Conservation (phyloP, 53 echinoderm and acorn worm genomes). For the Holothuria scabra region DNA sequence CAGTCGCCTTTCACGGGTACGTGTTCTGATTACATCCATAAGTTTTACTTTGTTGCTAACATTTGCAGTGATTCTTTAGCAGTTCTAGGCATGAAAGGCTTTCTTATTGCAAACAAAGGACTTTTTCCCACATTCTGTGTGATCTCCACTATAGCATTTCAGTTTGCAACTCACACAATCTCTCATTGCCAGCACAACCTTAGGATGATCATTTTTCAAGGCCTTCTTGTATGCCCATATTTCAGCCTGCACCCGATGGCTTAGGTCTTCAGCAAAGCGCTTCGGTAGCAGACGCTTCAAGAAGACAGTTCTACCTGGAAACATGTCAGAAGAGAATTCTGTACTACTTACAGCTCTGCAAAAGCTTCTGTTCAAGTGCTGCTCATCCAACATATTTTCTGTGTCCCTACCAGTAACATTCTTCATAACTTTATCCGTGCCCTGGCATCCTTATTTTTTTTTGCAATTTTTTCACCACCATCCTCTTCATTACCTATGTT, state of each 20-base stretch:
- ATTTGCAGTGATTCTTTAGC: not conserved
- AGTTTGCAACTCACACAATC: not conserved
- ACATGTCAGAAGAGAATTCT: not conserved
- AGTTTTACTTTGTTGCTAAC: not conserved
- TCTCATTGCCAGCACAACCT: not conserved
- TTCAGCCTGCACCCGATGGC: not conserved
- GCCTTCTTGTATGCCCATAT: not conserved
- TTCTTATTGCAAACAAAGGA: slow-evolving; percentile 2
- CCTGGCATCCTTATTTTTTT: slow-evolving; percentile 22
- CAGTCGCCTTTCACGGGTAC: not conserved
- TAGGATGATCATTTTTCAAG: not conserved
- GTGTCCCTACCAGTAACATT: not conserved
- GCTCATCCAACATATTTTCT: not conserved
- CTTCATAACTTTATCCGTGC: slow-evolving; percentile 23
- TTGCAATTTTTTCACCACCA: slow-evolving; percentile 35
- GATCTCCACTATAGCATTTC: slow-evolving; percentile 10
- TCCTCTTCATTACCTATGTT: slow-evolving; percentile 7
- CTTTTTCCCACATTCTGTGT: not conserved
- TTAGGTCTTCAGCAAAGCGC: not conserved
- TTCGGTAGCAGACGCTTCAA: not conserved
- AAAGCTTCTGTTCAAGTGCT: slow-evolving; percentile 33
- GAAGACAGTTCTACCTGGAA: not conserved
- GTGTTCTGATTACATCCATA: not conserved
- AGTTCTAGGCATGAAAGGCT: not conserved
- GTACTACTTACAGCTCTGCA: not conserved